Base-by-base conservation (phyloP, 2,888 invertebrate genomes). In the Dryobota labecula region DNA sequence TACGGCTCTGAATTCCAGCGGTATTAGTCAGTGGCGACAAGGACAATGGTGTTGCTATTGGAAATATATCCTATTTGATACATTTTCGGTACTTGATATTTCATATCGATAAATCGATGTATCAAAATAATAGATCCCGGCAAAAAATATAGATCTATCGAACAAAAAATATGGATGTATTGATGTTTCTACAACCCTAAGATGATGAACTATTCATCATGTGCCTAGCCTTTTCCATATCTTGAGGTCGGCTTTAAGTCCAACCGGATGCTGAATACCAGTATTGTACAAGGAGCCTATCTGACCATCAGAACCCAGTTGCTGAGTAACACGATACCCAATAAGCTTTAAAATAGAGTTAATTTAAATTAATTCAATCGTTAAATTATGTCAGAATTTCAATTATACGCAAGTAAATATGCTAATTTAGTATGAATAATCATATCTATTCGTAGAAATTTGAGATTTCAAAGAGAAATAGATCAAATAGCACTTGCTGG, bases 401-500 rank as follows among this genome's bases (percentile, higher is more conserved):
- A 68, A 70, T 61, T 70, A 67, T 18, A 51, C n/a, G 45, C 43
- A 67, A 61, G 43, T 71, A 53, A 79, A 76, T 76, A 62, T 30
- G 63, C 36, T 47, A 70, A 76, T 79, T 65, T 51, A 6, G 8
- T 62, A 68, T 57, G 38, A 68, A 81, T 67, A 70, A 47, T 67
- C 64, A 20, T 49, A 63, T 62, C 56, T 30, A 49, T 71, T 71
- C 47, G 24, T 62, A n/a, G 78, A 68, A 79, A 43, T 56, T 33
- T 47, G 9, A 24, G 33, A 4, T 49, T 54, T 71, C 64, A 76
- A 68, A 81, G 67, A 49, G 63, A 62, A 57, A 8, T 65, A 63
- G 49, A 65, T 77, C 30, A 65, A 79, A 77, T 68, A 81, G 38
- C 36, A 57, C 33, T 80, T 15, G 63, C 33, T 60, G 13, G 54